phyloP scores from a whole-genome alignment of 2,113 vertebrate genomes.

The Oryzias celebensis region DNA sequence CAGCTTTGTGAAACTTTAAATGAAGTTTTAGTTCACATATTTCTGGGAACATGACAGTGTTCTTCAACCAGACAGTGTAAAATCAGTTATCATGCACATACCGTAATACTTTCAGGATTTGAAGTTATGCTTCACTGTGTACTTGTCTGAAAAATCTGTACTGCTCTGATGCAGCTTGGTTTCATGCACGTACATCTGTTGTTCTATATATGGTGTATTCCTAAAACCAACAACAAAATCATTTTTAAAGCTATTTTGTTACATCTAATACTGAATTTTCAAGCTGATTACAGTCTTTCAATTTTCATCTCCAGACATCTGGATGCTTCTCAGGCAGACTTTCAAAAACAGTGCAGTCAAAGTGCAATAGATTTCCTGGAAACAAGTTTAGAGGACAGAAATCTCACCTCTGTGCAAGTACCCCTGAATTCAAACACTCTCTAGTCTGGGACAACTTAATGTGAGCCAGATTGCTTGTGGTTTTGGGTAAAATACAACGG shows the following conservation, averaged over 20 bases:
- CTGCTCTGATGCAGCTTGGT: too few species aligned
- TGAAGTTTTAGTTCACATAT: too few species aligned
- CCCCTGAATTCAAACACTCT: constrained; percentile 32
- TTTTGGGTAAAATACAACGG: constrained; percentile 66
- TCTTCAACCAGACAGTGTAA: too few species aligned
- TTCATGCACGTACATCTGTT: neutral
- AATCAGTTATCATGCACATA: too few species aligned
- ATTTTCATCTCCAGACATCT: constrained; percentile 57
- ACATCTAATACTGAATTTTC: constrained; percentile 34
- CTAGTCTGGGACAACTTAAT: constrained; percentile 54
- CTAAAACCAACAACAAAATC: constrained; percentile 47
- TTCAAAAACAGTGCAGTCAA: constrained; percentile 14
- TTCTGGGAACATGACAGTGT: too few species aligned
- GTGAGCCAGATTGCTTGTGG: constrained; percentile 65
- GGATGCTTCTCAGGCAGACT: constrained; percentile 52
- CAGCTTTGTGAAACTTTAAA: neutral
- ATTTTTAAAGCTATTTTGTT: constrained; percentile 55
- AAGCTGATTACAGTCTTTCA: constrained; percentile 26
- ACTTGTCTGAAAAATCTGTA: too few species aligned
- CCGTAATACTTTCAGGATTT: too few species aligned
- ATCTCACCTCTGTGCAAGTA: constrained; percentile 52
- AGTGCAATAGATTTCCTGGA: constrained; percentile 47
- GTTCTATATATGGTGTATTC: neutral
- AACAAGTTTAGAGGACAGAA: constrained; percentile 52
- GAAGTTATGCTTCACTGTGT: too few species aligned